Evolutionary conservation across 2,797 vertebrate species (phyloP), one percentile per base, ranked within the genome.

Genomic region (Syncerus caffer): DNA sequence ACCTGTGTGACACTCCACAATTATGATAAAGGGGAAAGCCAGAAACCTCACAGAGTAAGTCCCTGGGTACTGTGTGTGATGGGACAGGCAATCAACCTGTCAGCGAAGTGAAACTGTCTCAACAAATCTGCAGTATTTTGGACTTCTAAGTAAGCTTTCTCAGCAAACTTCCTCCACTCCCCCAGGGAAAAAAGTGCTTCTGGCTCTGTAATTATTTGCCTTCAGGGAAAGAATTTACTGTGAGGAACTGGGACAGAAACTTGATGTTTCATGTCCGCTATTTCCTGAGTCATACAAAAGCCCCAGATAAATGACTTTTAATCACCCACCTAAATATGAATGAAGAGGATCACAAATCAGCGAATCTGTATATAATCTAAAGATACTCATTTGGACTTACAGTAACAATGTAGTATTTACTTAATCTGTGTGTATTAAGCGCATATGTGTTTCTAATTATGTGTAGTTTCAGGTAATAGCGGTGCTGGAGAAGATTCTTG

Each of bases 1-100:
- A 98, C 98, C 92, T 82, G 31, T 95, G 96, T 97, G 96, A 99
- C 98, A 98, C 98, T 98, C 98, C 87, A 96, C 98, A 99, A 99
- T 99, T 99, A 99, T 98, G 98, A 99, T 98, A 98, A 99, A 98
- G 97, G 94, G 95, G 97, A 98, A 98, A 96, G 97, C 98, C 96
- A 98, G 84, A 97, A 98, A 98, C 98, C 98, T 98, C 98, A 96
- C 95, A 82, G 76, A 98, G 1, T 12, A 95, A 97, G 95, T 95
- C 91, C 93, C 96, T 74, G 9, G 15, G 92, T 90, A 85, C 74
- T 55, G 55, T 76, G 55, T 79, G 64, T 47, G 55, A 97, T 60
- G 78, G 92, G 21, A 86, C 78, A 38, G 79, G 47, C 95, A 98
- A 95, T 91, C 97, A 98, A 93, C 85, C 47, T 71, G 93, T 53